Evolutionary conservation across 1,140 invertebrate genomes (phyloP), one percentile per base, ranked within the genome.

Genomic region (Pachyrhynchus sulphureomaculatus): DNA sequence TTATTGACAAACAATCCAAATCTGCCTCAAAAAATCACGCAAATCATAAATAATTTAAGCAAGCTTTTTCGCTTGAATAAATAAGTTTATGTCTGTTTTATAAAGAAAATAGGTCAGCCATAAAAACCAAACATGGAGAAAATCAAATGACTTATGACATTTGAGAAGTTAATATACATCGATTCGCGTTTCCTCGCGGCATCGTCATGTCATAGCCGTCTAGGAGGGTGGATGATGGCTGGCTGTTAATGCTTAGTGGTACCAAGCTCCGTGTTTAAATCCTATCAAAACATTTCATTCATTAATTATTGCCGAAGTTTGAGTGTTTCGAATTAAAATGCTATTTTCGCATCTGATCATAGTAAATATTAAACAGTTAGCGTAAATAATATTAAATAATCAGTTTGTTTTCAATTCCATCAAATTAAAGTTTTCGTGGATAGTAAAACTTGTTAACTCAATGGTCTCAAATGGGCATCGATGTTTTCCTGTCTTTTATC

Each of bases 1-100:
- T n/a, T n/a, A n/a, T n/a, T n/a, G n/a, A n/a, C n/a, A n/a, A n/a
- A n/a, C n/a, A n/a, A n/a, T n/a, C n/a, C n/a, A n/a, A n/a, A n/a
- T n/a, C n/a, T n/a, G n/a, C n/a, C n/a, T n/a, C n/a, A n/a, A n/a
- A n/a, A n/a, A n/a, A n/a, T n/a, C n/a, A n/a, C n/a, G n/a, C n/a
- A n/a, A n/a, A n/a, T n/a, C n/a, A n/a, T 98, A 82, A 87, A 79
- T 74, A 45, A 5, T 45, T 45, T 4, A 2, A 17, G 17, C 13
- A 1, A 2, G 36, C n/a, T 1, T 39, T 39, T n/a, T 39, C 36
- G 1, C 17, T 13, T 15, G 1, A n/a, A 39, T 39, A 15, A 39
- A 15, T 18, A 9, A 15, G 36, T 39, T 17, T 39, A 15, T 18
- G 13, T 39, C 12, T 13, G 10, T 18, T 6, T 15, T 39, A 6